These are phyloP conservation scores for Petrocephalus microphthalmus DNA, from an alignment of 2,113 vertebrate genomes.

Conservation along the genomic window DNA sequence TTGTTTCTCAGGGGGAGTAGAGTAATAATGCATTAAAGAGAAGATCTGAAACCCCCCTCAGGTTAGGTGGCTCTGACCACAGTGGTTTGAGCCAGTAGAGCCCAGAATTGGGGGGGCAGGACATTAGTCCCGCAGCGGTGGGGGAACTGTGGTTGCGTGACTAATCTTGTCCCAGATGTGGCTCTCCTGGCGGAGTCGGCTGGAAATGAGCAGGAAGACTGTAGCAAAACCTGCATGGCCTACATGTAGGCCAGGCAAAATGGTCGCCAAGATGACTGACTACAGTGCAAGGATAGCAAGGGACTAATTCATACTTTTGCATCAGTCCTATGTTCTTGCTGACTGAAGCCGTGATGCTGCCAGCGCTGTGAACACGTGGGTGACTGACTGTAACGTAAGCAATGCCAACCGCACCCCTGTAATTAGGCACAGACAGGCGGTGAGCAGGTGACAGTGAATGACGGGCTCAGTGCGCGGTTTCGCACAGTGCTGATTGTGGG, in stretches of 20 bases:
- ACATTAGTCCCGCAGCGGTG: neutral
- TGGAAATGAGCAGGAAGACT: neutral
- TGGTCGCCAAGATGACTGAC: neutral
- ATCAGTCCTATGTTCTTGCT: neutral
- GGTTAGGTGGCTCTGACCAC: neutral
- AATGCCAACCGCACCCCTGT: neutral
- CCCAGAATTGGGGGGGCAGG: neutral
- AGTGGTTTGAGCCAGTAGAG: constrained; percentile 25
- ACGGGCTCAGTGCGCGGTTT: neutral
- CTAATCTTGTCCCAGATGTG: neutral
- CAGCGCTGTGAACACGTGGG: neutral
- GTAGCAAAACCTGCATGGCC: neutral
- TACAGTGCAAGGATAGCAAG: neutral
- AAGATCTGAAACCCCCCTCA: neutral
- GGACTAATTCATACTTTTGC: neutral
- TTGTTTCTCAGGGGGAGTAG: constrained; percentile 42
- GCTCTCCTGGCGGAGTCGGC: neutral
- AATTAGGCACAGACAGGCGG: neutral
- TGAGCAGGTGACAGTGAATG: neutral
- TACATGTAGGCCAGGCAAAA: neutral
- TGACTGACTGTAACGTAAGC: neutral
- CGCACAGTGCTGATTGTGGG: neutral
- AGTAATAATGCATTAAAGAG: constrained; percentile 20
- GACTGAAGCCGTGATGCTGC: neutral
- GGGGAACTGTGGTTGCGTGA: neutral